Base-by-base conservation (phyloP, 2,113 vertebrate genomes). In the Antechinus flavipes region DNA sequence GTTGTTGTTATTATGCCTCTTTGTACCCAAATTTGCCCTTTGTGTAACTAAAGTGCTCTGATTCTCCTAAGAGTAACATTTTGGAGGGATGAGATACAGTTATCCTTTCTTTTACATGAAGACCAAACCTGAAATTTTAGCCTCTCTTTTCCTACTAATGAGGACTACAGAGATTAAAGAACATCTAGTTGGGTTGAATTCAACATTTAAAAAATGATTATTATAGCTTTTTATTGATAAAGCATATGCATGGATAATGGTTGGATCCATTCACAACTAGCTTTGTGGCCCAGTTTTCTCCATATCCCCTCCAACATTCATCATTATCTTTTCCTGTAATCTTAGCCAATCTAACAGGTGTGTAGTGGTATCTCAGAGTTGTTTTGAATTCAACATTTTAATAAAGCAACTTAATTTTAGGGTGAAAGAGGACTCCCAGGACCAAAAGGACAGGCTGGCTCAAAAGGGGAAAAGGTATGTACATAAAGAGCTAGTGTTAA, bases 381-480 rank as follows among this genome's bases (percentile, higher is more conserved):
- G 49, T 49, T 49, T 49, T 49, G 49, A 49, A 49, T 49, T 49
- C 49, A 49, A 90, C 1, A 25, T 93, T 92, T 91, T 93, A 95
- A 91, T 58, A 26, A 89, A 4, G 68, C 47, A 54, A 91, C 96
- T 95, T 91, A 53, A 35, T 95, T 97, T 96, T 96, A 99, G 99
- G 99, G 98, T 94, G 96, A 98, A 54, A 94, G 97, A 91, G 98
- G 98, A 0, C 53, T 93, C 93, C 98, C 99, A 91, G 99, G 99
- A 61, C 84, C 98, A 46, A 98, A 97, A 89, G 99, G 99, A 97
- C 98, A 99, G 30, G 95, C 97, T 46, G 99, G 99, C 47, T 56
- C 56, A 14, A 98, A 98, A 98, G 99, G 99, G 50, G 98, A 99
- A 95, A 99, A 99, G 99, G 99, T 99, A 94, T 0, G 93, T 94